Evolutionary conservation across 2,797 vertebrate species (phyloP), one percentile per base, ranked within the genome.

Genomic region (Podargus strigoides): DNA sequence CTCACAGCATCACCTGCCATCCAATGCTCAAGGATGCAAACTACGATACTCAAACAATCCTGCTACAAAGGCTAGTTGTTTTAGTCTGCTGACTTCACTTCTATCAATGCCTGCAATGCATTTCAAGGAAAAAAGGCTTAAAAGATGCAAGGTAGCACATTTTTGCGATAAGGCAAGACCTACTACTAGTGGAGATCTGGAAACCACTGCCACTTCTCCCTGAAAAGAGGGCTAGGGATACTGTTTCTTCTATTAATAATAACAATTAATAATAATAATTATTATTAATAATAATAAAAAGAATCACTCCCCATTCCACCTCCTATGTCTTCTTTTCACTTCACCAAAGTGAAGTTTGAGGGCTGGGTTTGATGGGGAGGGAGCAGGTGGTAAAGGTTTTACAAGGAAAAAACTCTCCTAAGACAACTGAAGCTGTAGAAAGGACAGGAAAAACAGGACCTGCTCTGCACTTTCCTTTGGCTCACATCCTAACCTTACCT

Each of bases 271-370:
- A 49, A 53, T n/a, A 96, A 93, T 91, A 94, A n/a, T n/a, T n/a
- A n/a, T n/a, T n/a, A 50, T 27, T 28, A 96, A 92, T 89, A 49
- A 53, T n/a, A 96, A 93, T 91, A 94, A n/a, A 94, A 96, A 36
- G 22, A 87, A 50, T 53, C 20, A 72, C 28, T 85, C 42, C 27
- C 53, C 32, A 20, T 39, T 77, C 39, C 16, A 67, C 11, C 6
- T 89, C 10, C 23, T 68, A 0, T 37, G 19, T 67, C 1, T 2
- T 91, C 17, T 68, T 84, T 72, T 50, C 72, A 52, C 10, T 28
- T 34, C 14, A 47, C 7, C 12, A 75, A 73, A 49, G 24, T 11
- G 28, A 81, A 32, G 2, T 55, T 58, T 42, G 11, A 46, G 24
- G 63, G 14, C n/a, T 70, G 37, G 28, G 13, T 84, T 77, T 49